Evolutionary conservation across 64 coral and sea anemone species (phyloP), one percentile per base, ranked within the genome.

Genomic region (Montipora efflorescens): DNA sequence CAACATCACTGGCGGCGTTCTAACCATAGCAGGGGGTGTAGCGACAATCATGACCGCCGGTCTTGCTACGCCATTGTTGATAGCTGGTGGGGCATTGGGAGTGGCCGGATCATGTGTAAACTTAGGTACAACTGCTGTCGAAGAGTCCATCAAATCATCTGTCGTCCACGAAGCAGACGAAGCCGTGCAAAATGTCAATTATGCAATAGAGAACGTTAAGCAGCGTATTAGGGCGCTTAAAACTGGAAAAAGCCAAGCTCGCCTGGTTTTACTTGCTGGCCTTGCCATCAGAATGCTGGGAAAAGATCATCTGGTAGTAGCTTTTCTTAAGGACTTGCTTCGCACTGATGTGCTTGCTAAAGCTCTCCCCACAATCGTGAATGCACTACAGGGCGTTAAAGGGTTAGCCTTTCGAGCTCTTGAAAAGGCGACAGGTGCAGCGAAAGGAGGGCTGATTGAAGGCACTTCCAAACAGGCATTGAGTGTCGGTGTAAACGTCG

Each of bases 281-380:
- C 59, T 85, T 85, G 82, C 82, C 14, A 16, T 13, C 5, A 70
- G 44, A 69, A 69, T 85, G 61, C 82, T 85, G 1, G 82, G 64
- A 69, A 7, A n/a, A 85, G 69, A 70, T 62, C 82, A 85, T 49
- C 45, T 50, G 16, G 14, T 28, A 48, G 82, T 85, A 47, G 16
- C 43, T 43, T 85, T 83, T 8, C 62, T 67, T 5, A 18, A 67
- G 43, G 25, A 61, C 59, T 6, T 64, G 23, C 23, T 83, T 64
- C 57, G 43, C 16, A 8, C 81, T 45, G 58, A 83, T 83, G n/a
- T 83, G 13, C 59, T 68, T 5, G 11, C 59, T 1, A 67, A 67
- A 67, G 1, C 0, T 47, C 23, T 83, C 15, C 14, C 58, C 59
- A 12, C 8, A 18, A 5, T 23, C 0, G 25, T 21, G 28, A 21